Conservation (phyloP, 1,140 invertebrate species). For the Diorhabda carinulata region DNA sequence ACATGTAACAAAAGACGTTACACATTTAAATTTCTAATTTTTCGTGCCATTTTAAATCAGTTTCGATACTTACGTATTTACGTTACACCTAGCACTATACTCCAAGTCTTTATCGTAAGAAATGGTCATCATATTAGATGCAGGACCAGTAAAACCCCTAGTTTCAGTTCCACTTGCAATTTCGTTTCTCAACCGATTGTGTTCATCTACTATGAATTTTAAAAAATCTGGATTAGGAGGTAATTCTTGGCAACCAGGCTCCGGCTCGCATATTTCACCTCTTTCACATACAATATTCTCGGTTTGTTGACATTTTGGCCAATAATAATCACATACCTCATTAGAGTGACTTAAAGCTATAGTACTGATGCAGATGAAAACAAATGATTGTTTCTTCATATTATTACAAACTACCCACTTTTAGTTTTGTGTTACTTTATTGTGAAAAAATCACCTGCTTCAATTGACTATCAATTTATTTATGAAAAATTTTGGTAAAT, state of each 20-base stretch:
- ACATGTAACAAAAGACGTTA: no score
- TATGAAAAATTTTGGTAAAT: no score
- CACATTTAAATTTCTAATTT: no score
- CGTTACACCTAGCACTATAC: conserved; percentile 13
- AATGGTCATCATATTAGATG: conserved; percentile 19
- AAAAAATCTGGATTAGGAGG: not conserved
- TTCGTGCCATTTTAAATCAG: no score
- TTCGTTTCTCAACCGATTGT: conserved; percentile 4
- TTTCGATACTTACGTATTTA: not conserved
- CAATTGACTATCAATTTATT: no score
- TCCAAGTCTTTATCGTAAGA: conserved; percentile 18
- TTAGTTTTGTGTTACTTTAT: no score
- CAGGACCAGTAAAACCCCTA: conserved; percentile 4
- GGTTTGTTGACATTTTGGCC: not conserved
- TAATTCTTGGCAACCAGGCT: not conserved
- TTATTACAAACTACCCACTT: no score
- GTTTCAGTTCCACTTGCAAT: conserved; percentile 8
- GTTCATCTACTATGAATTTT: not conserved
- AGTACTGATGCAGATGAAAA: not conserved
- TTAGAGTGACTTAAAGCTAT: not conserved
- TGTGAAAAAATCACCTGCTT: no score
- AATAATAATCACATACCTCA: not conserved
- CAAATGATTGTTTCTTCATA: no score
- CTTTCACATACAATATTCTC: conserved; percentile 4
- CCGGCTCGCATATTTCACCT: not conserved